These are phyloP conservation scores for Orcinus orca DNA, from an alignment of 2,113 vertebrate genomes.

Conservation along the genomic window DNA sequence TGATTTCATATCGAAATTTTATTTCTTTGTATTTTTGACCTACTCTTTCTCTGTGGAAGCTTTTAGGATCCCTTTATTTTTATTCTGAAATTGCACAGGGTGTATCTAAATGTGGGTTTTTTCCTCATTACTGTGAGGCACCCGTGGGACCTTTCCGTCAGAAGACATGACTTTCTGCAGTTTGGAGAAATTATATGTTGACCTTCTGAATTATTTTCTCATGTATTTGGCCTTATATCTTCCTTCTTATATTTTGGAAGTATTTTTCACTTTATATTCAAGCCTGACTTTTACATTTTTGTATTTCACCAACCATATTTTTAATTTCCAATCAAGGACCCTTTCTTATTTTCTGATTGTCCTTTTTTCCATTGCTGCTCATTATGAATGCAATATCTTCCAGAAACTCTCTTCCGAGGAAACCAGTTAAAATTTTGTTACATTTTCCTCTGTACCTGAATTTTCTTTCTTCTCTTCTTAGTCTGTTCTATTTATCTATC, in stretches of 20 bases:
- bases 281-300: background rate
- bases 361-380: background rate
- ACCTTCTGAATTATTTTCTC: background rate
- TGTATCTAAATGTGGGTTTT: background rate
- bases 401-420: background rate
- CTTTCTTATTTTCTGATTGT: background rate
- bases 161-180: background rate
- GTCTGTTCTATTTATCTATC: background rate
- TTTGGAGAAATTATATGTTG: background rate
- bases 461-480: background rate
- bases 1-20: background rate
- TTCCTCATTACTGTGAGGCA: background rate
- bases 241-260: background rate
- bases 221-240: background rate
- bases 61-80: conserved; percentile 9
- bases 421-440: background rate
- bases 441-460: background rate
- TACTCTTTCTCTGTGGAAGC: background rate
- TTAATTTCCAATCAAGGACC: background rate
- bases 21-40: background rate
- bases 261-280: background rate
- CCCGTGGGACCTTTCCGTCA: background rate
- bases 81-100: background rate
- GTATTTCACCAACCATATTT: background rate
- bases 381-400: background rate